These are phyloP conservation scores for Notothenia rossii DNA, from an alignment of 2,113 vertebrate species.

Conservation along the genomic window DNA sequence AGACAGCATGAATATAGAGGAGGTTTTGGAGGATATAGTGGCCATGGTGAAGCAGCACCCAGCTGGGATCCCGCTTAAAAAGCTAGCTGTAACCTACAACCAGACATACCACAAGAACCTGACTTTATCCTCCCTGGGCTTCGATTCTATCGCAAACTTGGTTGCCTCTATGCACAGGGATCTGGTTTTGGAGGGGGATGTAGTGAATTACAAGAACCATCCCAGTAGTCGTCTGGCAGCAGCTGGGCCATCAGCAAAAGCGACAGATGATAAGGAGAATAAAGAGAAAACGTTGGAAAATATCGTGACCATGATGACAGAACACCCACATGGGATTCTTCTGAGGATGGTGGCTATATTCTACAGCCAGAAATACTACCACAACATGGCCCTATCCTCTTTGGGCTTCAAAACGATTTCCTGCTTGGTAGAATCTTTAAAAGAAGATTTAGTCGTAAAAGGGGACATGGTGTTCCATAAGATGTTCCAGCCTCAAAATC, in stretches of 20 bases:
- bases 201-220: constrained; percentile 59
- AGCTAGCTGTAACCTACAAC: constrained; percentile 51
- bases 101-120: constrained; percentile 68
- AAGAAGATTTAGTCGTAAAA: constrained; percentile 56
- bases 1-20: constrained; percentile 41
- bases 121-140: constrained; percentile 50
- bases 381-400: constrained; percentile 45
- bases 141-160: constrained; percentile 54
- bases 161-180: constrained; percentile 54
- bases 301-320: constrained; percentile 62
- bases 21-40: constrained; percentile 51
- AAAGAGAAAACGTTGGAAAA: constrained; percentile 8
- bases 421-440: constrained; percentile 61
- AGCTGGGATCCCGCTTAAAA: constrained; percentile 69
- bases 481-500: constrained; percentile 27
- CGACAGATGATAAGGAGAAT: not conserved
- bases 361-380: constrained; percentile 64
- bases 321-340: constrained; percentile 64
- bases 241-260: constrained; percentile 3
- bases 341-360: constrained; percentile 43
- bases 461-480: constrained; percentile 65
- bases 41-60: constrained; percentile 63
- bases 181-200: constrained; percentile 55
- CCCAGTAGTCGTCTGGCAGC: not conserved
- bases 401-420: constrained; percentile 69